A percentile compares a stretch with the other conserved stretches of the same genome.
These are phyloP conservation scores for Drosophila miranda DNA, from an alignment of 1,140 invertebrate genomes.

Conservation along the genomic window DNA sequence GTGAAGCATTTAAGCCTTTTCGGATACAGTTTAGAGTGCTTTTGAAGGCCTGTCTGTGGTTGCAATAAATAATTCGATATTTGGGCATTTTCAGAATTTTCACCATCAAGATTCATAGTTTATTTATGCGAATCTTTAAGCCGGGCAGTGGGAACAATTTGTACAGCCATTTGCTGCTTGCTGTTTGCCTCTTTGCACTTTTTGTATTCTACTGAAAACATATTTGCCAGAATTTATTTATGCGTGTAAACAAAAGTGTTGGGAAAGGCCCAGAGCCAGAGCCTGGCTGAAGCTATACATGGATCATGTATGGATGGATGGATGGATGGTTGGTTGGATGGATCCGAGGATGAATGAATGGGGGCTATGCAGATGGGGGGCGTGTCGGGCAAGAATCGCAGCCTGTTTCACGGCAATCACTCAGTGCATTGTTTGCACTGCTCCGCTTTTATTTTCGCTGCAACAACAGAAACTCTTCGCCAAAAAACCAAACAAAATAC, in stretches of 20 bases:
- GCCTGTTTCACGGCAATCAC: conserved; percentile 55
- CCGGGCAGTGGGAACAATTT: conserved; percentile 13
- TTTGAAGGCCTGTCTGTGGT: conserved; percentile 6
- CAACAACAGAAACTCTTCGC: conserved; percentile 43
- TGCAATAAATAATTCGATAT: background rate
- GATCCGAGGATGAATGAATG: conserved; percentile 8
- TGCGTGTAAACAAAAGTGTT: conserved; percentile 56
- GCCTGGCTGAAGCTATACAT: background rate
- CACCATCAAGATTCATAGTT: background rate
- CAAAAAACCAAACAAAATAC: conserved; percentile 9
- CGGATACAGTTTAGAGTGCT: background rate
- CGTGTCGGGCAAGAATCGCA: conserved; percentile 31
- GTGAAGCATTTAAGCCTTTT: too few relatives aligned
- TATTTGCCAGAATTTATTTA: conserved; percentile 53
- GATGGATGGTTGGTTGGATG: conserved; percentile 7
- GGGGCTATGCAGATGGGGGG: conserved; percentile 15
- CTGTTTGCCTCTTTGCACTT: background rate
- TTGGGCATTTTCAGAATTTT: conserved; percentile 4
- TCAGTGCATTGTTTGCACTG: conserved; percentile 61
- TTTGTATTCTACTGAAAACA: conserved; percentile 18
- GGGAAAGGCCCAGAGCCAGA: conserved; percentile 15
- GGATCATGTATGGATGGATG: conserved; percentile 20
- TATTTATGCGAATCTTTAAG: conserved; percentile 25
- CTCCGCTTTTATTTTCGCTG: conserved; percentile 58
- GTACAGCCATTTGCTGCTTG: background rate